Conservation (phyloP, 2,113 vertebrate genomes). For the Ictidomys tridecemlineatus region DNA sequence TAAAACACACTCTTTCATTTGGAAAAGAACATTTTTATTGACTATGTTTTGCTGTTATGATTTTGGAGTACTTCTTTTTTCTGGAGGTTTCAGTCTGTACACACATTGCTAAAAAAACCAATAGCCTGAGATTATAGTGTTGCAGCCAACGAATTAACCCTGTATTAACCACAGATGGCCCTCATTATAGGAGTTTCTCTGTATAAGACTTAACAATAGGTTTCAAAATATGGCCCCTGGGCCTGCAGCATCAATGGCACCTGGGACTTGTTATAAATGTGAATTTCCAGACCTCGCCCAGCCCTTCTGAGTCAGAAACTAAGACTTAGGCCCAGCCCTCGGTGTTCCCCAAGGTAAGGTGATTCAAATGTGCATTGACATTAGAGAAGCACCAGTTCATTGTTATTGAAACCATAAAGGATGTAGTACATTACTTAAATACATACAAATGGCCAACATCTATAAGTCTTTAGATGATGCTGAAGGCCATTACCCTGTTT, state of each 20-base stretch:
- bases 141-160: background rate
- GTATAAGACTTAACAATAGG: background rate
- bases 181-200: background rate
- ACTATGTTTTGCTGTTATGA: background rate
- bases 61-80: background rate
- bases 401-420: background rate
- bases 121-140: background rate
- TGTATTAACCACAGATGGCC: background rate
- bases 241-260: background rate
- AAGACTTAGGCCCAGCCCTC: background rate
- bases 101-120: background rate
- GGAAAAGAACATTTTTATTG: background rate
- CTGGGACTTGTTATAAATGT: background rate
- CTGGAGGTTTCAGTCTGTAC: background rate
- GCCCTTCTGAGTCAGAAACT: background rate
- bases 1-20: constrained; percentile 7
- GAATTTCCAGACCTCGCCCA: background rate
- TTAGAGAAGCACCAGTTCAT: background rate
- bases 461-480: background rate
- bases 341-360: background rate
- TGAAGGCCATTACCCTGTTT: background rate
- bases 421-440: background rate
- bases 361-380: no score
- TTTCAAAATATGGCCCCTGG: background rate
- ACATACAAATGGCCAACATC: background rate